Percentiles rank a stretch among this genome's conserved stretches.
These are phyloP conservation scores for Reticulitermes lucifugus DNA, from an alignment of 2,888 invertebrate species.

Conservation along the genomic window DNA sequence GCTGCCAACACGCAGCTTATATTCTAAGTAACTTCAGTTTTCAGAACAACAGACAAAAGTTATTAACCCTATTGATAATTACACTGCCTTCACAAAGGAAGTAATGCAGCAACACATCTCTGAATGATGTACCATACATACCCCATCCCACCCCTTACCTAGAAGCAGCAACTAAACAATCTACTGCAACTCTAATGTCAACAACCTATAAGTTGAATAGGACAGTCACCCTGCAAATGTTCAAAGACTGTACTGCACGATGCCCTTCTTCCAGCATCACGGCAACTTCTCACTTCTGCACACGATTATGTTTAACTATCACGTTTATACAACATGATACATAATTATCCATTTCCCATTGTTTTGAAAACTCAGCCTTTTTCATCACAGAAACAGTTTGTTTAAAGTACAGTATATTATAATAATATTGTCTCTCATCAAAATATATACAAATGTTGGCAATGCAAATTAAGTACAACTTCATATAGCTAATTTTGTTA, in stretches of 20 bases:
- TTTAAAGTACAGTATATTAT: constrained; percentile 2
- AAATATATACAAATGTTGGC: constrained; percentile 45
- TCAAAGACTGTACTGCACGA: not conserved
- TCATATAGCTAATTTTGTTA: constrained; percentile 39
- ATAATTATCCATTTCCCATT: not conserved
- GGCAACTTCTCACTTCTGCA: not conserved
- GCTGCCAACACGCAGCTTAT: not conserved
- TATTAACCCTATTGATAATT: not conserved
- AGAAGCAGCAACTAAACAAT: not conserved
- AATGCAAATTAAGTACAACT: constrained; percentile 37
- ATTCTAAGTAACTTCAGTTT: not conserved
- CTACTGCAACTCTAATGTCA: not conserved
- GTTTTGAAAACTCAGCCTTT: constrained; percentile 45
- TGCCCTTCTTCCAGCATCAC: not conserved
- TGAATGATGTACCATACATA: not conserved
- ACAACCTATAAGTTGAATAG: constrained; percentile 6
- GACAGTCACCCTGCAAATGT: constrained; percentile 16
- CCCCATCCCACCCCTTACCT: not conserved
- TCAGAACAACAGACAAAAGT: not conserved
- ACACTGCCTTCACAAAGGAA: not conserved
- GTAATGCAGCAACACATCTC: not conserved
- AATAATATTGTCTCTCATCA: constrained; percentile 46
- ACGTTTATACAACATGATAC: not conserved
- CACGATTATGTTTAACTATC: not conserved
- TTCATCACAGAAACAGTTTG: constrained; percentile 47